These are phyloP conservation scores for Florisuga fusca DNA, from an alignment of 2,797 vertebrate genomes.

Conservation along the genomic window DNA sequence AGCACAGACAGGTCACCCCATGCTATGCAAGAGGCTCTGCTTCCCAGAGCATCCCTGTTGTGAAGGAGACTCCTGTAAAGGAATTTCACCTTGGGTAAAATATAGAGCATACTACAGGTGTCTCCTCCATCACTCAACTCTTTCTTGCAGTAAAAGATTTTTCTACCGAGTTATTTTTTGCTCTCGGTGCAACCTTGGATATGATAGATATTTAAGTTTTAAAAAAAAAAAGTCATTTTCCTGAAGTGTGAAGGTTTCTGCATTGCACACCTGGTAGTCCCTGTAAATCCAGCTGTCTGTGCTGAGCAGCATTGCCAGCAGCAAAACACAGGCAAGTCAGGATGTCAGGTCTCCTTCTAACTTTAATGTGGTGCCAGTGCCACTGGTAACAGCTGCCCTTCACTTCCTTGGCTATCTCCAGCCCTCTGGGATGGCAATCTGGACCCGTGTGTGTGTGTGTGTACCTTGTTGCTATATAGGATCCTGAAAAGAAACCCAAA, in stretches of 20 bases:
- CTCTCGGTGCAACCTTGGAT: neutral
- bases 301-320: neutral
- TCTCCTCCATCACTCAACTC: neutral
- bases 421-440: neutral
- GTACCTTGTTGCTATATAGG: neutral
- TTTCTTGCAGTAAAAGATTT: neutral
- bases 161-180: neutral
- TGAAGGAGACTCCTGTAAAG: neutral
- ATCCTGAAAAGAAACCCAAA: neutral
- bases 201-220: neutral
- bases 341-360: neutral
- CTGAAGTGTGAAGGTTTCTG: neutral
- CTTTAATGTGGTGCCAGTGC: neutral
- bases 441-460: neutral
- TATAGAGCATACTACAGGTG: neutral
- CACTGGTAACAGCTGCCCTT: neutral
- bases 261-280: neutral
- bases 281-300: neutral
- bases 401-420: neutral
- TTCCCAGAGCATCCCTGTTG: neutral
- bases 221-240: neutral
- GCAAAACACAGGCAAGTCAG: neutral
- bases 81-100: neutral
- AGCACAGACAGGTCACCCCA: neutral
- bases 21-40: neutral